Conservation (phyloP, 2,113 vertebrate genomes). For the Callocephalon fimbriatum region DNA sequence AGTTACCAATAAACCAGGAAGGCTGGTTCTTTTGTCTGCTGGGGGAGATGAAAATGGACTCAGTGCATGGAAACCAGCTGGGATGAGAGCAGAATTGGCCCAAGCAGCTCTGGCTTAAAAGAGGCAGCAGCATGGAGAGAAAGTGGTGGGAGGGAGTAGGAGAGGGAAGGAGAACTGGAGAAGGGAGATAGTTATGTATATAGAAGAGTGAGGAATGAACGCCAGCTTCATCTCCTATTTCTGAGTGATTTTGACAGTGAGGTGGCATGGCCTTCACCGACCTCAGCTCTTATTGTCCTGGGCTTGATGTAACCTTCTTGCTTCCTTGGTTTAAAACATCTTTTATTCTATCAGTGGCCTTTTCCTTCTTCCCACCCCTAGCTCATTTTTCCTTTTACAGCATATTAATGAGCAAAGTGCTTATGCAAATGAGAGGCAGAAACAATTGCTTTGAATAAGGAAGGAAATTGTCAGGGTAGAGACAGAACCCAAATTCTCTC, state of each 20-base stretch:
- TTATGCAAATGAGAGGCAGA: constrained; percentile 71
- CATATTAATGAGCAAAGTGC: constrained; percentile 61
- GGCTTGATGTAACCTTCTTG: constrained; percentile 42
- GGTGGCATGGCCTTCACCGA: not conserved
- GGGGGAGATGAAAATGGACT: not conserved
- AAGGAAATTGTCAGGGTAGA: constrained; percentile 43
- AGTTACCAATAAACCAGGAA: not conserved
- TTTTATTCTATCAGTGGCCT: constrained; percentile 29
- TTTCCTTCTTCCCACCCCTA: constrained; percentile 16
- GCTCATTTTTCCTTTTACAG: constrained; percentile 51
- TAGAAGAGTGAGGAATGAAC: not conserved
- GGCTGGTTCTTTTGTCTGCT: not conserved
- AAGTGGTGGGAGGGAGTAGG: not conserved
- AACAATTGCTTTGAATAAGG: constrained; percentile 36
- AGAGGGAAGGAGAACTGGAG: not conserved
- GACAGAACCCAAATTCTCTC: not conserved
- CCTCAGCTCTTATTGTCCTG: constrained; percentile 25
- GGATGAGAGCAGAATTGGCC: constrained; percentile 1
- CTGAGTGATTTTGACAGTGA: not conserved
- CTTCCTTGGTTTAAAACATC: constrained; percentile 42
- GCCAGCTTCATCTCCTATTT: constrained; percentile 29
- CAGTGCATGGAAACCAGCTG: not conserved
- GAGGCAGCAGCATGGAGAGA: not conserved
- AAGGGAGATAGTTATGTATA: not conserved
- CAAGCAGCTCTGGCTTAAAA: not conserved